A percentile compares a stretch with the other conserved stretches of the same genome.
phyloP scores from a whole-genome alignment of 1,140 invertebrate species.

The Drosophila pruinosa region DNA sequence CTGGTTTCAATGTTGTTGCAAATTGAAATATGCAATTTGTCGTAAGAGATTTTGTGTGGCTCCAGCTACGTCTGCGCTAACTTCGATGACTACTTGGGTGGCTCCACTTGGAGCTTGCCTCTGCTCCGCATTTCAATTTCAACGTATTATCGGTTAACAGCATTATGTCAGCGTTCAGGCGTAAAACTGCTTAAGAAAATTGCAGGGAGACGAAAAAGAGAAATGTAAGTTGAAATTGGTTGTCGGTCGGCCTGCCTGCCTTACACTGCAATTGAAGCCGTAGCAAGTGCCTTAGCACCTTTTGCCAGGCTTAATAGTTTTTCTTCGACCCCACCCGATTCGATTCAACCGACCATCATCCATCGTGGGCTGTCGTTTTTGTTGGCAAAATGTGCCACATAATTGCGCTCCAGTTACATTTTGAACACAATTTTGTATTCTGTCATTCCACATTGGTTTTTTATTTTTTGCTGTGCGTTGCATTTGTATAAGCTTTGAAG shows the following conservation, averaged over 20 bases:
- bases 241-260: not conserved
- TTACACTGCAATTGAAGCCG: conserved; percentile 47
- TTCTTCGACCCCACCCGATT: conserved; percentile 13
- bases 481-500: conserved; percentile 32
- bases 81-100: conserved; percentile 12
- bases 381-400: conserved; percentile 61
- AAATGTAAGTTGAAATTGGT: conserved; percentile 39
- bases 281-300: conserved; percentile 69
- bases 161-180: conserved; percentile 80
- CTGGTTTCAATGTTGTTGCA: conserved; percentile 69
- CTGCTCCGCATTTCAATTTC: conserved; percentile 70
- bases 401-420: conserved; percentile 78
- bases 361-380: conserved; percentile 38
- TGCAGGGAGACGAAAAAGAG: conserved; percentile 41
- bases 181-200: conserved; percentile 82
- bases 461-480: conserved; percentile 1
- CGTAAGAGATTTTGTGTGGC: conserved; percentile 74
- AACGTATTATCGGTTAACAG: conserved; percentile 82
- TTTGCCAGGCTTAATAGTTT: conserved; percentile 53
- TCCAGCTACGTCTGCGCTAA: conserved; percentile 32
- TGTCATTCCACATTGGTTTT: conserved; percentile 32
- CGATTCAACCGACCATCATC: conserved; percentile 11
- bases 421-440: conserved; percentile 59
- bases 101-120: conserved; percentile 5
- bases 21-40: conserved; percentile 81